These are phyloP conservation scores for Sphaerophoria taeniata DNA, from an alignment of 2,888 invertebrate genomes.

Conservation along the genomic window DNA sequence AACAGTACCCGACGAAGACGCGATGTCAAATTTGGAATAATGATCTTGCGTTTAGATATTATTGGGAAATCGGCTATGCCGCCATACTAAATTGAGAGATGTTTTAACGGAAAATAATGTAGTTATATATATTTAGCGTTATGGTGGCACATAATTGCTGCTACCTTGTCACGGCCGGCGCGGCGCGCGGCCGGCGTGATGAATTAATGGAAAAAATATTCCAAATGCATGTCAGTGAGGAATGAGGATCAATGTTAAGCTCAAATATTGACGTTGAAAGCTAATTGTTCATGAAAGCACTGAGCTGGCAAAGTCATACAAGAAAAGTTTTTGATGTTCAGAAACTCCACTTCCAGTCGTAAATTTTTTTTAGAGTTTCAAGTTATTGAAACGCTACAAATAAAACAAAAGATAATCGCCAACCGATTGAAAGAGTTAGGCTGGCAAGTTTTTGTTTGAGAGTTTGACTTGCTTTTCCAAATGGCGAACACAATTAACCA, in stretches of 20 bases:
- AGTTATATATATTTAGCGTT: slow-evolving; percentile 54
- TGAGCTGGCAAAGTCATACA: not conserved
- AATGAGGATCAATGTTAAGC: slow-evolving; percentile 69
- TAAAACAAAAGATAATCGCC: too few relatives aligned
- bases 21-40: slow-evolving; percentile 66
- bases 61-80: slow-evolving; percentile 63
- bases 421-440: slow-evolving; percentile 64
- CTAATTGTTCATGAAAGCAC: slow-evolving; percentile 65
- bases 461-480: not conserved
- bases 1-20: slow-evolving; percentile 51
- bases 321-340: not conserved
- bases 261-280: slow-evolving; percentile 64
- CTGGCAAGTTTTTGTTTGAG: slow-evolving; percentile 17
- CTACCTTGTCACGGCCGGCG: too few relatives aligned
- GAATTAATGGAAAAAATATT: slow-evolving; percentile 55
- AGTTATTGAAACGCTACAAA: too few relatives aligned
- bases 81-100: slow-evolving; percentile 43
- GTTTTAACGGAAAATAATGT: slow-evolving; percentile 57
- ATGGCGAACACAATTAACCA: slow-evolving; percentile 34
- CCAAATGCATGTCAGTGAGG: slow-evolving; percentile 43
- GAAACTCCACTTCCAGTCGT: slow-evolving; percentile 38
- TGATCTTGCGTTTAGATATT: slow-evolving; percentile 52
- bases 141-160: slow-evolving; percentile 11
- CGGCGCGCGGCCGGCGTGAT: too few relatives aligned
- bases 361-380: too few relatives aligned